Evolutionary conservation across 2,113 vertebrate genomes (phyloP).

Genomic region (Pitta sordida): DNA sequence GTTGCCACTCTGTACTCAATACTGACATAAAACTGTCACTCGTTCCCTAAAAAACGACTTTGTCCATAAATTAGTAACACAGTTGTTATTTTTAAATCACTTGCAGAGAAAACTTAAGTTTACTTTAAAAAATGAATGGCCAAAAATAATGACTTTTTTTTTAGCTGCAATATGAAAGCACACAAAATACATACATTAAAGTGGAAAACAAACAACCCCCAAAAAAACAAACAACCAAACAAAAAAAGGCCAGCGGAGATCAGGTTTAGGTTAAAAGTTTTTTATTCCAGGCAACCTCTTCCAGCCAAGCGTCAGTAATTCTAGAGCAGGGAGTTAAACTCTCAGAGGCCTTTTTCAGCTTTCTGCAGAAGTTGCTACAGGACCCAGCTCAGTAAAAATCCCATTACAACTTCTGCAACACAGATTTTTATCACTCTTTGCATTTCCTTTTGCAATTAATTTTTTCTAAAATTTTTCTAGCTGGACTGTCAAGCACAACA

Average conservation of each 20-base stretch:
- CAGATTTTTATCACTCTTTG: background rate
- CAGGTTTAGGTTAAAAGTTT: background rate
- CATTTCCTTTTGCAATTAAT: background rate
- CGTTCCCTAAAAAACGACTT: background rate
- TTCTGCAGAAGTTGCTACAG: background rate
- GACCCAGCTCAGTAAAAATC: background rate
- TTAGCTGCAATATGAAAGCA: background rate
- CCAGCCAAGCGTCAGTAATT: background rate
- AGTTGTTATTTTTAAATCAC: background rate
- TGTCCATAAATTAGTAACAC: background rate
- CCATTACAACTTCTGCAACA: background rate
- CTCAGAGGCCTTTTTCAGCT: background rate
- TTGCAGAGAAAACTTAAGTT: background rate
- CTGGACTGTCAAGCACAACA: background rate
- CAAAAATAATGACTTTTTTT: background rate
- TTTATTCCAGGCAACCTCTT: background rate
- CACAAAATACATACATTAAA: background rate
- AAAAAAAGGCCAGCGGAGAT: background rate
- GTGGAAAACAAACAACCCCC: background rate
- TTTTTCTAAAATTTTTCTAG: background rate
- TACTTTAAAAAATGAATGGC: background rate
- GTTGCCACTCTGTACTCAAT: background rate
- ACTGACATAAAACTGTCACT: background rate
- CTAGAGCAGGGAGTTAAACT: background rate
- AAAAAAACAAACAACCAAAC: background rate